A percentile compares a stretch with the other conserved stretches of the same genome.
Evolutionary conservation across 1,140 invertebrate genomes (phyloP).

Genomic region (Nephila pilipes): DNA sequence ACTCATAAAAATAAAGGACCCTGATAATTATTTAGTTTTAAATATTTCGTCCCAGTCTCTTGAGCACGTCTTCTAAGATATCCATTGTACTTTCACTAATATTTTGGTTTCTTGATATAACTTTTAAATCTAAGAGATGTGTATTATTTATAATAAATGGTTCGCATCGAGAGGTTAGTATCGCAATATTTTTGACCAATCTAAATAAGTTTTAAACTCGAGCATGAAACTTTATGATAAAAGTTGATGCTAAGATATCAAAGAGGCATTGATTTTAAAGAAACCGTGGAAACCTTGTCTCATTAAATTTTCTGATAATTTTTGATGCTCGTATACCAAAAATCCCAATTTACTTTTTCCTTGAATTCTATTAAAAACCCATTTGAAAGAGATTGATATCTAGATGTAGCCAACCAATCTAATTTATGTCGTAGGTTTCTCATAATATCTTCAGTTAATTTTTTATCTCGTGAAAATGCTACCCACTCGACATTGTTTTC

Average conservation of each 20-base stretch:
- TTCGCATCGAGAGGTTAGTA: background rate
- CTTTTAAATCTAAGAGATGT: background rate
- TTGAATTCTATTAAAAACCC: background rate
- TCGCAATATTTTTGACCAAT: background rate
- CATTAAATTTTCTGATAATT: background rate
- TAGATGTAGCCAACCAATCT: background rate
- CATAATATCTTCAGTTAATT: too few species aligned
- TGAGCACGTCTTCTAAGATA: background rate
- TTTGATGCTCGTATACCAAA: background rate
- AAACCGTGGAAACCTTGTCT: background rate
- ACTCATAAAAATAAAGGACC: background rate
- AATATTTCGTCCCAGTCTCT: constrained; percentile 26
- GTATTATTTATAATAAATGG: background rate
- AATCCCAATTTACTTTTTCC: background rate
- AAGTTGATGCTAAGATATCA: background rate
- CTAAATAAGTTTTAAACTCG: background rate
- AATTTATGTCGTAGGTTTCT: background rate
- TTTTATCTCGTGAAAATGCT: too few species aligned
- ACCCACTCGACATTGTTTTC: too few species aligned
- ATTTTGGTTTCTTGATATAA: background rate
- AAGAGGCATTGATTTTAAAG: background rate
- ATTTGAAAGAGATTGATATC: background rate
- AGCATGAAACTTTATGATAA: background rate
- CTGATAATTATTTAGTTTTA: background rate
- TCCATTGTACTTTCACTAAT: background rate